phyloP scores from a whole-genome alignment of 2,888 invertebrate genomes.

The Ephialtes manifestator region DNA sequence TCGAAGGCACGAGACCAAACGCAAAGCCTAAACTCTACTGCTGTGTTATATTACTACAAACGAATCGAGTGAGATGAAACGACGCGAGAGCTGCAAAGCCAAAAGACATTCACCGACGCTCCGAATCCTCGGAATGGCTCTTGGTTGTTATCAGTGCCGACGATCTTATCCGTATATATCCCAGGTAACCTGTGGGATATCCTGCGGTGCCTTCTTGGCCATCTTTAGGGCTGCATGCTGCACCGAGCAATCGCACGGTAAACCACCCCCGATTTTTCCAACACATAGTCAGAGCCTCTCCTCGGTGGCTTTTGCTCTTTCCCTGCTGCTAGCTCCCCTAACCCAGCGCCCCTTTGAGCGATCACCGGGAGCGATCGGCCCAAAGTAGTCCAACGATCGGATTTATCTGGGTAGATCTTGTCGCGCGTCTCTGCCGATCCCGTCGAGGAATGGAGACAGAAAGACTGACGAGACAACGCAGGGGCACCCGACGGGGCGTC shows the following conservation, averaged over 20 bases:
- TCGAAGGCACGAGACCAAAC: conserved; percentile 25
- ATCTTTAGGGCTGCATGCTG: conserved; percentile 32
- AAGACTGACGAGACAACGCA: conserved; percentile 68
- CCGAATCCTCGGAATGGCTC: conserved; percentile 64
- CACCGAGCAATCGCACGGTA: conserved; percentile 7
- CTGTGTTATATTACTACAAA: conserved; percentile 6
- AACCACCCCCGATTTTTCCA: conserved; percentile 19
- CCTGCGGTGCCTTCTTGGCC: conserved; percentile 2
- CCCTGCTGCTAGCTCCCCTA: conserved; percentile 53
- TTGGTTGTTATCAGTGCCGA: conserved; percentile 56
- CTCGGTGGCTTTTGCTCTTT: conserved; percentile 47
- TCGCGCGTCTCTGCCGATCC: conserved; percentile 37
- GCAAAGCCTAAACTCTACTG: conserved; percentile 28
- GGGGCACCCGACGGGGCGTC: conserved; percentile 60
- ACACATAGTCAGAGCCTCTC: neutral
- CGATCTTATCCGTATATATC: conserved; percentile 65
- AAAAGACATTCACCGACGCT: conserved; percentile 61
- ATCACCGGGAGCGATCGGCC: conserved; percentile 72
- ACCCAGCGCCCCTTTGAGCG: conserved; percentile 51
- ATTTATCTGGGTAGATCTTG: conserved; percentile 70
- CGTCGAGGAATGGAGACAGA: conserved; percentile 69
- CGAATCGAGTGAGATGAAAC: conserved; percentile 28
- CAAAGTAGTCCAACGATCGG: conserved; percentile 73
- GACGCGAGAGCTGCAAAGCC: conserved; percentile 10
- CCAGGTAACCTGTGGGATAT: conserved; percentile 32